Evolutionary conservation across 2,888 invertebrate genomes (phyloP).

Genomic region (Lycia hirtaria): DNA sequence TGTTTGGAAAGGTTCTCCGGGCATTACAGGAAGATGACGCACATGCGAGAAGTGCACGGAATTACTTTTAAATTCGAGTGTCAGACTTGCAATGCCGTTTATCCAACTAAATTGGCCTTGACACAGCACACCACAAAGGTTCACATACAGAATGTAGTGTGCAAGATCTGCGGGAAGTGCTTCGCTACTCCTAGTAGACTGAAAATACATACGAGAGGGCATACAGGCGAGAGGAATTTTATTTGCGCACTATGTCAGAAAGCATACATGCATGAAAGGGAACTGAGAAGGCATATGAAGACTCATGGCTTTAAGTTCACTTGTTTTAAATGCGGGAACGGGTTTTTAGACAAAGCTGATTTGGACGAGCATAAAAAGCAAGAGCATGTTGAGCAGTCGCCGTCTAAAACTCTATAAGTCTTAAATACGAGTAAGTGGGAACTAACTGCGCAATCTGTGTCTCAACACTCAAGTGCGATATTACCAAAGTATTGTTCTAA

Average conservation of each 20-base stretch:
- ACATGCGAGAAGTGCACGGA: slow-evolving; percentile 71
- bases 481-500: no score
- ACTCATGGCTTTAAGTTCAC: slow-evolving; percentile 61
- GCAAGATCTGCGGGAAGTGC: slow-evolving; percentile 72
- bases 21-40: slow-evolving; percentile 76
- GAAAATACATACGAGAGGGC: slow-evolving; percentile 73
- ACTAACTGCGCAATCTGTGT: no score
- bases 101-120: slow-evolving; percentile 66
- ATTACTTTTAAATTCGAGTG: slow-evolving; percentile 73
- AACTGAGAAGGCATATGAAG: slow-evolving; percentile 74
- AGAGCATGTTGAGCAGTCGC: slow-evolving; percentile 56
- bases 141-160: slow-evolving; percentile 73
- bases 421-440: not conserved
- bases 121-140: slow-evolving; percentile 74
- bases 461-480: no score
- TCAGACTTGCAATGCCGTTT: slow-evolving; percentile 61
- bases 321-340: slow-evolving; percentile 69
- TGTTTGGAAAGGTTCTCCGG: slow-evolving; percentile 74
- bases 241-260: slow-evolving; percentile 70
- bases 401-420: slow-evolving; percentile 56
- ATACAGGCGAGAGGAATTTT: slow-evolving; percentile 74
- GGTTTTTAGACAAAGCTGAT: slow-evolving; percentile 68
- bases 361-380: slow-evolving; percentile 68
- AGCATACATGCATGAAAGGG: slow-evolving; percentile 74
- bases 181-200: slow-evolving; percentile 69